phyloP scores from a whole-genome alignment of 2,888 invertebrate genomes.

The Oxytorus armatus region DNA sequence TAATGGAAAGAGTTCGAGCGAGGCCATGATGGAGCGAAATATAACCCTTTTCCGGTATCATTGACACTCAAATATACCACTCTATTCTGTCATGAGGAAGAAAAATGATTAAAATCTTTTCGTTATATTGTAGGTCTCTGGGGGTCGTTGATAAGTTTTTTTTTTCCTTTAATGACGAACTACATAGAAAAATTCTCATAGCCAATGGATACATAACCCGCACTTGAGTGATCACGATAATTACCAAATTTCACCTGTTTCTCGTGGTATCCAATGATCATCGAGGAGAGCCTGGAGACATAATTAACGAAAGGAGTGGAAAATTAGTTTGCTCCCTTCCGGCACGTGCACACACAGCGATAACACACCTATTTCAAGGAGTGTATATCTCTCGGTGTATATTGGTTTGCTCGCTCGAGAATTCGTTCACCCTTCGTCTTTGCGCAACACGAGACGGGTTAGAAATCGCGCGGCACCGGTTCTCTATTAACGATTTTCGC shows the following conservation, averaged over 20 bases:
- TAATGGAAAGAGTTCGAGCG: no score
- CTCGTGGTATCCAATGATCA: conserved; percentile 20
- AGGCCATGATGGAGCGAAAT: no score
- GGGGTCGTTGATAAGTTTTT: no score
- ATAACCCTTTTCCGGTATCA: no score
- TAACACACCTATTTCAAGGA: not conserved
- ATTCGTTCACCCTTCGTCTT: conserved; percentile 51
- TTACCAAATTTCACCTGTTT: conserved; percentile 34
- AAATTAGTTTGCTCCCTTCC: conserved; percentile 53
- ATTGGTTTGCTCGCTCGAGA: conserved; percentile 38
- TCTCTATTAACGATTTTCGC: conserved; percentile 52
- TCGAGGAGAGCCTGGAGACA: conserved; percentile 24
- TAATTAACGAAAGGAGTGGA: conserved; percentile 47
- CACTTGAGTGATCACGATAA: conserved; percentile 5
- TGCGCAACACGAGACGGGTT: conserved; percentile 30
- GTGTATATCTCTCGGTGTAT: conserved; percentile 1
- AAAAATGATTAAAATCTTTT: no score
- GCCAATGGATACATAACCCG: not conserved
- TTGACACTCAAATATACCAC: no score
- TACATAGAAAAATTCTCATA: no score
- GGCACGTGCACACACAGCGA: not conserved
- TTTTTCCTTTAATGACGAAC: no score
- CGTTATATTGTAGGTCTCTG: no score
- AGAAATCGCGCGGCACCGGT: conserved; percentile 49
- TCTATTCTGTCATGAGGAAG: no score